Evolutionary conservation across 92 coral and sea anemone genomes (phyloP), one percentile per base, ranked within the genome.

Genomic region (Palythoa grandis): DNA sequence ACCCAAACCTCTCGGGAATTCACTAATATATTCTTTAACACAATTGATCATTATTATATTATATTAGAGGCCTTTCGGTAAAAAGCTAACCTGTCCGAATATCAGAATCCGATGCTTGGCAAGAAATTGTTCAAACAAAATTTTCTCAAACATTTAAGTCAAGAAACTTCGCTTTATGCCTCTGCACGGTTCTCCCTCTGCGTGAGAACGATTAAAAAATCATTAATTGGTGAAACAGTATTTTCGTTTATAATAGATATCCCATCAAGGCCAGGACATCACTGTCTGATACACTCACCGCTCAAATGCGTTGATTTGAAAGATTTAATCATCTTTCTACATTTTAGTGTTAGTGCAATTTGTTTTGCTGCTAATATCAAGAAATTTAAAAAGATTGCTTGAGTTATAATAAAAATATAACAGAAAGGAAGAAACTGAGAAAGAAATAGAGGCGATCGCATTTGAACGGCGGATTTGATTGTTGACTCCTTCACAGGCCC

Each of bases 1-100:
- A 22, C 60, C n/a, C 39, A 52, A 53, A 15, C 66, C 80, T 76
- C 80, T 65, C n/a, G 80, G 80, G 80, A 76, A 76, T 76, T 80
- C 85, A 80, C 22, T 80, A 66, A 80, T 22, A 7, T 25, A 37
- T 69, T 69, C 69, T 17, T 5, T 23, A n/a, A 19, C 3, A 12
- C 16, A 24, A 29, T 54, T 22, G 12, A 14, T 23, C 48, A 7
- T 25, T 47, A 54, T 56, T 77, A 5, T 56, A 16, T 63, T 29
- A 29, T 1, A 29, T 1, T 29, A 29, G 0, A 29, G 1, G 35
- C 17, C 73, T 50, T 79, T 53, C 37, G 73, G 35, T 56, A 43
- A 11, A 66, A 80, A 80, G 35, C 24, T 40, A 53, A 40, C 72
- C 35, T 1, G 69, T 63, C 22, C 69, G 9, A 5, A 43, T 4